Evolutionary conservation across 2,888 invertebrate species (phyloP), one percentile per base, ranked within the genome.

Genomic region (Athrips mouffetella): DNA sequence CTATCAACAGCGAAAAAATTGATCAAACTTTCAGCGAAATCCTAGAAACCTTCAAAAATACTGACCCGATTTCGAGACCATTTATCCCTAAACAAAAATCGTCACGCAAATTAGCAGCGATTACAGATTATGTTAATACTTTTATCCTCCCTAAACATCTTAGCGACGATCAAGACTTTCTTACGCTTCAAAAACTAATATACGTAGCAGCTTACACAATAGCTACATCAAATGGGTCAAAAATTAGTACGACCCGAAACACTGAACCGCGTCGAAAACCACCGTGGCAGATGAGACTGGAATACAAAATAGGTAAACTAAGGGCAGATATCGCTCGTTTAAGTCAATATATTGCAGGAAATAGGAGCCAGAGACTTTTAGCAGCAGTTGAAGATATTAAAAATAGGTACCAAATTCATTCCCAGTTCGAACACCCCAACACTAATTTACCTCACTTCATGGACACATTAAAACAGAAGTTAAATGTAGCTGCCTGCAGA

Each of bases 11-110:
- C 25, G 7, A 8, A 4, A 4, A 48, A 42, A 47, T 47, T 47
- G 35, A 49, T 40, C 2, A 41, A 40, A 53, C 18, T 16, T 44
- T 47, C 16, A 18, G 16, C 6, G 5, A 33, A 15, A 15, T 23
- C 13, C 15, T 16, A 4, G 10, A 21, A 33, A 13, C 10, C 8
- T 33, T n/a, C 11, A 45, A 45, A 33, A 11, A 11, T 23, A 45
- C 15, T 23, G 27, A 33, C 7, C 48, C 48, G 3, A 42, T 15
- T 13, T 16, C 8, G 3, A 45, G 54, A 46, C 18, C 33, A 16
- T 53, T 35, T 21, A 50, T 56, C 16, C 53, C 55, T 2, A 52
- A 50, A 25, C 53, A 51, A 31, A 53, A 51, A 47, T 13, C 46
- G 11, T 53, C 51, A 1, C 51, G 41, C 48, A 51, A 47, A 39